phyloP scores from a whole-genome alignment of 2,113 vertebrate genomes.

The Perca schrenkii region DNA sequence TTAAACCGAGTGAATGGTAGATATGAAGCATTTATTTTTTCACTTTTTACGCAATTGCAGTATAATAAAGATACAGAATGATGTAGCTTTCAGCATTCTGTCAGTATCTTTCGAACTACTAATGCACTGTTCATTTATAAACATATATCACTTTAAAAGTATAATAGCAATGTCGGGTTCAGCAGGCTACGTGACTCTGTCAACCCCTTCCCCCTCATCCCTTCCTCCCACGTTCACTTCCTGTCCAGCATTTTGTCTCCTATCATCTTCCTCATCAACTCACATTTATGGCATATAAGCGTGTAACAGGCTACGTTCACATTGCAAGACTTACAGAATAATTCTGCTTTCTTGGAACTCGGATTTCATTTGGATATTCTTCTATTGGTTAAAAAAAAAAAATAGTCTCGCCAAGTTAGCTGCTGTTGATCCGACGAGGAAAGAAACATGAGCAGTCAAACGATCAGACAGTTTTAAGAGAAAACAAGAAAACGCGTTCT shows the following conservation, averaged over 20 bases:
- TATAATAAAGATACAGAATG: background rate
- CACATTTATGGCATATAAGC: background rate
- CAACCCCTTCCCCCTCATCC: background rate
- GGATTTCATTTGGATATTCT: background rate
- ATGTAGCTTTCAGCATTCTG: constrained; percentile 17
- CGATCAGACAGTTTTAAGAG: background rate
- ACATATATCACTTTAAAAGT: background rate
- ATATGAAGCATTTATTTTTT: background rate
- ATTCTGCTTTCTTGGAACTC: background rate
- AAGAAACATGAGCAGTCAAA: background rate
- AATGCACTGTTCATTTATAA: constrained; percentile 9
- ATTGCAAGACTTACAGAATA: background rate
- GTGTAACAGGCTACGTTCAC: constrained; percentile 20
- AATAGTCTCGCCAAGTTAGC: background rate
- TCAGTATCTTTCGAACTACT: constrained; percentile 6
- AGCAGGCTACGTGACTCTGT: background rate
- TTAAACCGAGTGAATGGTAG: constrained; percentile 18
- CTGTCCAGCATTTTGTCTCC: constrained; percentile 21
- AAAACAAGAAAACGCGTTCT: no score
- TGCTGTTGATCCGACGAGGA: background rate
- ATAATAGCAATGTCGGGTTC: background rate
- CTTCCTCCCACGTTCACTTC: constrained; percentile 5
- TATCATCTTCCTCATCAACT: background rate
- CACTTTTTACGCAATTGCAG: background rate
- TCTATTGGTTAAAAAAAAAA: background rate